Evolutionary conservation across 2,797 vertebrate species (phyloP), one percentile per base, ranked within the genome.

Genomic region (Acrossocheilus wenchowensis): DNA sequence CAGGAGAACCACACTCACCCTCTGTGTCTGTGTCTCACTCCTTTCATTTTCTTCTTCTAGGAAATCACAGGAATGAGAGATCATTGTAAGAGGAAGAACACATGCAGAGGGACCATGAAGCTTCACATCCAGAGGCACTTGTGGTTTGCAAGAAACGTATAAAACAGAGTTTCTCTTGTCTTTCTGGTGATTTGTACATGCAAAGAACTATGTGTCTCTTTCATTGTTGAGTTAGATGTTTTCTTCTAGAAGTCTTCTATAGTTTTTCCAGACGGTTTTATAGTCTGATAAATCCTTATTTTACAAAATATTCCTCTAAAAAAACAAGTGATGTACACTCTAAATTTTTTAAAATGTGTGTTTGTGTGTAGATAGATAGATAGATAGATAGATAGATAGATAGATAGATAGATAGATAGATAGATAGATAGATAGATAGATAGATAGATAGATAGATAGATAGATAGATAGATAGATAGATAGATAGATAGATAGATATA

Each of bases 171-270:
- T 62, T 62, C 0, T 91, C 80, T 77, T 85, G 90, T 85, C 90
- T 88, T 93, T 90, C 91, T 94, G 84, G 93, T 92, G 93, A 94
- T 94, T 94, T 94, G 95, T 95, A 94, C 93, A 96, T 92, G 93
- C 2, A 94, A 62, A 92, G 93, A 94, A 89, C 95, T 94, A 94
- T 92, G 74, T 92, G 93, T 89, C 93, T 92, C 94, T 95, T 95
- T 95, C 95, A 95, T 95, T 94, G 41, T 10, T 10, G 41, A 43
- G 41, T 10, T 43, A 43, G 41, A 43, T 43, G 41, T 43, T 43
- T 43, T 43, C 93, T 92, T 94, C 93, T 92, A 93, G 93, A 93
- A 94, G 91, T 93, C 84, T 89, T 84, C 48, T 48, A 39, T 39
- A 50, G 14, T 17, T 5, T 50, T 50, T 50, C 14, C 48, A 0